Base-by-base conservation (phyloP, 2,888 invertebrate species). In the Lithophane ornitopus region DNA sequence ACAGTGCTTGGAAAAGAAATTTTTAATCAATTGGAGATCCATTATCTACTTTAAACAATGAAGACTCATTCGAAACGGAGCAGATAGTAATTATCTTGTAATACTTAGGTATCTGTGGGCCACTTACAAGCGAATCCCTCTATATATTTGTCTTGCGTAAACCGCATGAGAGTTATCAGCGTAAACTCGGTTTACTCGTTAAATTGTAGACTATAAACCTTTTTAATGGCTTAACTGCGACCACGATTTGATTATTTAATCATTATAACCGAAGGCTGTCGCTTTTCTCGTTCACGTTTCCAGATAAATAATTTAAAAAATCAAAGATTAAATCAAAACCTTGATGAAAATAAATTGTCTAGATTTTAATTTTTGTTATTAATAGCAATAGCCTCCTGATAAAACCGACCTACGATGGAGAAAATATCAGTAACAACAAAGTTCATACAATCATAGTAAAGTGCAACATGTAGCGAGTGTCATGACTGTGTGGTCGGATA, bases 1-100 rank as follows among this genome's bases (percentile, higher is more conserved):
- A 34, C 67, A 46, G 34, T 44, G 70, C 56, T 62, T 77, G 14
- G n/a, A 67, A 75, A 71, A 66, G 9, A 46, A 81, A 73, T 76
- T 71, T n/a, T 52, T 74, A 66, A 77, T 80, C 41, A 76, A 80
- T 85, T 73, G 77, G 26, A 66, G 66, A 78, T 70, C 69, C 80
- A 76, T 74, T 83, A 80, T 75, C 84, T 69, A 74, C 65, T 75
- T 68, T 68, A 85, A 80, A 85, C 76, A 85, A 86, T 83, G 77
- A 69, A 67, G 66, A 66, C 56, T 52, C 68, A 75, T 75, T 70
- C 14, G 49, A 39, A 67, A 41, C 58, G 39, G 41, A 54, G 62
- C 70, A 74, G 62, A 79, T 69, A 71, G 65, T 73, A 85, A 83
- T 85, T 85, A 80, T 76, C 77, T 75, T 74, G 68, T 74, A 77